A percentile compares a stretch with the other conserved stretches of the same genome.
Evolutionary conservation across 2,888 invertebrate genomes (phyloP).

Genomic region (Aelia acuminata): DNA sequence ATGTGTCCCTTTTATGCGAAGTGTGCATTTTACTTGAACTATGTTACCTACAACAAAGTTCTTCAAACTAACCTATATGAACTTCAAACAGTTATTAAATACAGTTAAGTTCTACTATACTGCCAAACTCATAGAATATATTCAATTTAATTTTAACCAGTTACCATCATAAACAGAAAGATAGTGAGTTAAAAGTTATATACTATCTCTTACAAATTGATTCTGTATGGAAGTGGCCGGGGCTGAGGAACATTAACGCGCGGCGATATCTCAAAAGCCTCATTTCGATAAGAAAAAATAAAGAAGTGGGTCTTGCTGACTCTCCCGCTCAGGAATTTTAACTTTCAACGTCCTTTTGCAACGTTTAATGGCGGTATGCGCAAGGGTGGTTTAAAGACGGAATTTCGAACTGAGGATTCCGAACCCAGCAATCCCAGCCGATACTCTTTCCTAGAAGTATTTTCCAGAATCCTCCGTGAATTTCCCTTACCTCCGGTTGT

Average conservation of each 20-base stretch:
- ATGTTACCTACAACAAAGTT: too few species aligned
- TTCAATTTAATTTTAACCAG: neutral
- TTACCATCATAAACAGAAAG: neutral
- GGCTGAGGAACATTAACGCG: neutral
- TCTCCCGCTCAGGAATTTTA: constrained; percentile 34
- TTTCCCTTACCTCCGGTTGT: neutral
- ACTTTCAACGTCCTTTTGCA: constrained; percentile 49
- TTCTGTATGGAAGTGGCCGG: neutral
- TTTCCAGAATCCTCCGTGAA: neutral
- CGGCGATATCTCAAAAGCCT: constrained; percentile 27
- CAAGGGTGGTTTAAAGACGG: constrained; percentile 39
- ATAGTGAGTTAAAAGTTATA: neutral
- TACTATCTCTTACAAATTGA: neutral
- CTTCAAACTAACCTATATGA: too few species aligned
- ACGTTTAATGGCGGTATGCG: constrained; percentile 45
- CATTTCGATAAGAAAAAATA: constrained; percentile 42
- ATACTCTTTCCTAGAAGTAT: constrained; percentile 16
- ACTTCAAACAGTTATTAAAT: too few species aligned
- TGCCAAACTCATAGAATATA: too few species aligned
- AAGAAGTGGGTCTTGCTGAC: constrained; percentile 21
- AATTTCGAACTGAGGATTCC: constrained; percentile 48
- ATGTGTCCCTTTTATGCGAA: too few species aligned
- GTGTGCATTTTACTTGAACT: too few species aligned
- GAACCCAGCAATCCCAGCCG: constrained; percentile 4
- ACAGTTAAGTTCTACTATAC: too few species aligned